These are phyloP conservation scores for Lydus trimaculatus DNA, from an alignment of 2,888 invertebrate species.

Conservation along the genomic window DNA sequence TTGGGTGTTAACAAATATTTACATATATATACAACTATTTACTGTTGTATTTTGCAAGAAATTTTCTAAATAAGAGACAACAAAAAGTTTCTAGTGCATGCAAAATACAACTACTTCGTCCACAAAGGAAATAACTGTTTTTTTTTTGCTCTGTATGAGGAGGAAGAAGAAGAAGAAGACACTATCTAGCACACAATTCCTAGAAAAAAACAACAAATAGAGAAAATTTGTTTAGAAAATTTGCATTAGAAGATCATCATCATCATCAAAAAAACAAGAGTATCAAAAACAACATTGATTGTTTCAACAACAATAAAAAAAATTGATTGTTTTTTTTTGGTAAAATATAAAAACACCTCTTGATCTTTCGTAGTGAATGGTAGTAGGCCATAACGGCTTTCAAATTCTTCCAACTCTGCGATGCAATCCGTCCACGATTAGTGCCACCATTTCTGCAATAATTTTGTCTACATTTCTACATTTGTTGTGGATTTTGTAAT, in stretches of 20 bases:
- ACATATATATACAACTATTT: not conserved
- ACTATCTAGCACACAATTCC: conserved; percentile 25
- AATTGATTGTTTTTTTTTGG: conserved; percentile 11
- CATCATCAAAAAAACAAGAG: too few relatives aligned
- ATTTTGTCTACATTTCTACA: not conserved
- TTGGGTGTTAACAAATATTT: too few relatives aligned
- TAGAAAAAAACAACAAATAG: conserved; percentile 14
- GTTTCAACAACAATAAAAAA: conserved; percentile 18
- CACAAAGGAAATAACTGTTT: too few relatives aligned
- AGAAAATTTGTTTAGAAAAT: conserved; percentile 9
- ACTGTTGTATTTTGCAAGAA: conserved; percentile 43
- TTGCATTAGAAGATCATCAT: too few relatives aligned
- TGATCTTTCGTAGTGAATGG: conserved; percentile 87
- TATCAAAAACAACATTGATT: conserved; percentile 26
- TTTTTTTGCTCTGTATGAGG: not conserved
- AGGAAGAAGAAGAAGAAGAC: too few relatives aligned
- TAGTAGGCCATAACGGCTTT: conserved; percentile 90
- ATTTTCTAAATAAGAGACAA: conserved; percentile 17
- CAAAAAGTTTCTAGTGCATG: conserved; percentile 39
- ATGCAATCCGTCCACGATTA: conserved; percentile 45
- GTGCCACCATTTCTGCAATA: conserved; percentile 3
- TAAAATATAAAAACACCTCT: conserved; percentile 68
- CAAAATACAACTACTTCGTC: conserved; percentile 48
- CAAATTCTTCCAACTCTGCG: conserved; percentile 86
- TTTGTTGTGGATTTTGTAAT: too few relatives aligned